Conservation (phyloP, 2,797 vertebrate species). For the Dryobates pubescens region DNA sequence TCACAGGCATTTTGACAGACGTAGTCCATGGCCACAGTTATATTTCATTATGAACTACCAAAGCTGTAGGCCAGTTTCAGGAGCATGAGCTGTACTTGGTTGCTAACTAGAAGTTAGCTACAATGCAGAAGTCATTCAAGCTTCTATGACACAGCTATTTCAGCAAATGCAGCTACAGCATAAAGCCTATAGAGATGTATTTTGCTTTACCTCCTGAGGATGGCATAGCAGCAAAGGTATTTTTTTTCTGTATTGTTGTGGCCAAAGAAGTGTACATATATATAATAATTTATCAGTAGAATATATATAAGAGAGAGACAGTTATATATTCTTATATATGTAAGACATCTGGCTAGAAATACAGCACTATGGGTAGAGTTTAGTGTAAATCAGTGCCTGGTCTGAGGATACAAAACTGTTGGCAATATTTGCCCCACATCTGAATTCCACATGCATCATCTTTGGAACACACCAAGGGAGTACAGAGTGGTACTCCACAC, state of each 20-base stretch:
- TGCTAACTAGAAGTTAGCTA: neutral
- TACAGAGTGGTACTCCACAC: neutral
- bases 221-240: neutral
- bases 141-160: neutral
- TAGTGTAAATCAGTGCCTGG: neutral
- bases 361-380: neutral
- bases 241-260: neutral
- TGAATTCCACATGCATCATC: neutral
- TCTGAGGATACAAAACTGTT: neutral
- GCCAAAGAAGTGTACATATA: accelerated
- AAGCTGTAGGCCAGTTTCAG: neutral
- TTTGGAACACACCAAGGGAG: neutral
- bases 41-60: neutral
- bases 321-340: neutral
- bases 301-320: neutral
- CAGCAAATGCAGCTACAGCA: neutral
- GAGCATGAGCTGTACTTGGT: neutral
- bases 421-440: neutral
- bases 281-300: neutral
- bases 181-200: neutral
- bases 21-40: neutral
- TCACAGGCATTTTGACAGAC: neutral
- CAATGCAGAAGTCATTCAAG: neutral
- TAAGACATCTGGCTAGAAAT: neutral
- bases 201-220: neutral